Evolutionary conservation across 2,888 invertebrate species (phyloP).

Genomic region (Oxycera nigricornis): DNA sequence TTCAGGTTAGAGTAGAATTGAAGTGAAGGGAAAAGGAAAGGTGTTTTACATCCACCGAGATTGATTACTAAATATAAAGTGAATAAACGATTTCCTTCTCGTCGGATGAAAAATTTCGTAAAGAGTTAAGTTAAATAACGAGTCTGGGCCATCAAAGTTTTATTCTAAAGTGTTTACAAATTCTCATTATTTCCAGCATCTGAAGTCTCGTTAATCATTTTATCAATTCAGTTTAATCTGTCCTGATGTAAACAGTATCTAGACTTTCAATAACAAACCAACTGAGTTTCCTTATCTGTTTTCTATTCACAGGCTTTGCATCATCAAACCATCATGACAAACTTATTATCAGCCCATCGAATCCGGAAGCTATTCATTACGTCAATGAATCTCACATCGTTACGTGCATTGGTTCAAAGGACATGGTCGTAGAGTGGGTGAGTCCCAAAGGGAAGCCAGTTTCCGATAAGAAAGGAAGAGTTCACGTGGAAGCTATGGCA

Average conservation of each 20-base stretch:
- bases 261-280: not conserved
- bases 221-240: not conserved
- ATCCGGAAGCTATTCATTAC: constrained; percentile 59
- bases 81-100: too few species aligned
- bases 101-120: too few species aligned
- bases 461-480: constrained; percentile 60
- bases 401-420: constrained; percentile 56
- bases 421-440: constrained; percentile 59
- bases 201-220: not conserved
- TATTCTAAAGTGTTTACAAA: too few species aligned
- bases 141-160: too few species aligned
- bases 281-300: constrained; percentile 10
- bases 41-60: too few species aligned
- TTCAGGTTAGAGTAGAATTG: too few species aligned
- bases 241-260: not conserved
- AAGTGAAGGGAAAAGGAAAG: too few species aligned
- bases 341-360: constrained; percentile 57
- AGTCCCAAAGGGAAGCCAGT: constrained; percentile 60
- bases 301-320: constrained; percentile 51
- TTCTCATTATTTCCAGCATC: not conserved
- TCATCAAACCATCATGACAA: constrained; percentile 56
- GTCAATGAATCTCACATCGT: constrained; percentile 63
- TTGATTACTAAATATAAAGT: too few species aligned
- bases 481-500: constrained; percentile 60
- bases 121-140: too few species aligned